Base-by-base conservation (phyloP, 1,140 invertebrate genomes). In the Ips typographus region DNA sequence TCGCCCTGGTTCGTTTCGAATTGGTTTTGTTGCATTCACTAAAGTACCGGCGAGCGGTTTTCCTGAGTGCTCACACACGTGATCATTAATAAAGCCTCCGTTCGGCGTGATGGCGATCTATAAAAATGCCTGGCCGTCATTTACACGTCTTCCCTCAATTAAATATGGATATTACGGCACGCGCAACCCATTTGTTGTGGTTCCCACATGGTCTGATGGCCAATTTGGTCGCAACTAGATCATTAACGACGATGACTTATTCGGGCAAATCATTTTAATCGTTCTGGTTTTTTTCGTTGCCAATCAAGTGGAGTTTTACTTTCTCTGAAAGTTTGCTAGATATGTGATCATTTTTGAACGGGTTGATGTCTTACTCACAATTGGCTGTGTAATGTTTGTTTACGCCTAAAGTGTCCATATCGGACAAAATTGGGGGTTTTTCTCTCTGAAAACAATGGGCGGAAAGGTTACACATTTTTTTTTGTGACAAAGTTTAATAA, bases 111-210 rank as follows among this genome's bases (percentile, higher is more conserved):
- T 47, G 40, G 51, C 64, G 69, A 65, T 65, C 62, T 61, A 71
- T 71, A 71, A 71, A 71, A 71, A 71, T 71, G 53, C 69, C 69
- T 53, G 49, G 5, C 58, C 64, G 69, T 71, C 69, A 71, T 71
- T 71, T 71, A 52, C 63, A 71, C 69, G 47, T 59, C 42, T 56
- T 36, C 38, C 69, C 42, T 65, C 69, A 62, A 71, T 65, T 71
- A 71, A 71, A 71, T 71, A 71, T 71, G 69, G 69, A 60, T 71
- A 71, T 71, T 66, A 66, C 69, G 69, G 69, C 69, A 71, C 69
- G 69, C 62, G 61, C 69, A 61, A 51, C 53, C 67, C 68, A 70
- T 70, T 70, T 70, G 68, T 70, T 64, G 49, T 39, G 60, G 41
- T 70, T 70, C 68, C 68, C 68, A 70, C 51, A 70, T 70, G 68